Evolutionary conservation across 2,113 vertebrate genomes (phyloP), one percentile per base, ranked within the genome.

Genomic region (Eleginops maclovinus): DNA sequence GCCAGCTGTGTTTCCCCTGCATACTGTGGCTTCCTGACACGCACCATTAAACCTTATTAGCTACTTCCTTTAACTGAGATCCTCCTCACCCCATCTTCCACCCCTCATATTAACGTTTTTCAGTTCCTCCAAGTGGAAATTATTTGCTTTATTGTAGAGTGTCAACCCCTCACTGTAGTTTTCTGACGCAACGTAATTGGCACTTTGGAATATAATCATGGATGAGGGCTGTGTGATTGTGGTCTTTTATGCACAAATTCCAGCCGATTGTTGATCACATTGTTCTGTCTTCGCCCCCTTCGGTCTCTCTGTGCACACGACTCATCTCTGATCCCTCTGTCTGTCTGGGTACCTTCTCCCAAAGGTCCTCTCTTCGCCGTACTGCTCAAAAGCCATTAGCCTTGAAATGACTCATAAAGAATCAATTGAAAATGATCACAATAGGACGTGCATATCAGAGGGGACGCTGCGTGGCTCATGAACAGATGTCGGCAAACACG

Each of bases 31-130:
- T 99, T 99, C 98, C 97, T 99, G 98, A 97, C 97, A 99, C 92
- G 98, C 97, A 97, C 97, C 98, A 99, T 99, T 99, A 99, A 98
- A 98, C 97, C 97, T 99, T 98, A 99, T 99, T 99, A 99, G 97
- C 97, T 96, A 95, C 97, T 99, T 99, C 97, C 97, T 98, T 97
- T 97, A 96, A 96, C 96, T 95, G 96, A 97, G 96, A 97, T 97
- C 96, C 96, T 97, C 96, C 96, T 97, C 95, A 94, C 95, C 96
- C 95, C 96, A 97, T 97, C 97, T 96, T 97, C 96, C 96, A 95
- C 95, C 92, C 97, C 94, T 96, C 96, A 98, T 98, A 99, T 99
- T 98, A 99, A 96, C 97, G 95, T 98, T 98, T 87, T 98, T 97
- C 97, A 96, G 96, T 95, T 96, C 96, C 95, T 97, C 96, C 97